Evolutionary conservation across 1,140 invertebrate genomes (phyloP).

Genomic region (Amphibalanus amphitrite): DNA sequence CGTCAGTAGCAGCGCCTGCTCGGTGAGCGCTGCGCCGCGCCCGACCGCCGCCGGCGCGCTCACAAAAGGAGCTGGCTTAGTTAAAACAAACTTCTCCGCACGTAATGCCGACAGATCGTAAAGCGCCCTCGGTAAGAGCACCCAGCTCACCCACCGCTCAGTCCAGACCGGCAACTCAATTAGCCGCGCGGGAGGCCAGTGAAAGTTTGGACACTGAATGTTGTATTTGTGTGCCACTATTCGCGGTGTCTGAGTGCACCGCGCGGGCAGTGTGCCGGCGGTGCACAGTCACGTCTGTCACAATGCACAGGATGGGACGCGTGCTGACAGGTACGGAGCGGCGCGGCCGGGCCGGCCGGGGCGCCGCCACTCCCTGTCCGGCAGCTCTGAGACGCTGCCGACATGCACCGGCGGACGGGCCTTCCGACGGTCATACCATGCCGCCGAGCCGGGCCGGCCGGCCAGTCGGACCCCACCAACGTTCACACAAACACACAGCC

Average conservation of each 20-base stretch:
- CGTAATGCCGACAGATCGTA: neutral
- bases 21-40: no score
- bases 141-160: neutral
- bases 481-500: neutral
- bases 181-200: neutral
- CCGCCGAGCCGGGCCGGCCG: no score
- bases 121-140: neutral
- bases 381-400: neutral
- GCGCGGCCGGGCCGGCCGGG: no score
- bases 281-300: neutral
- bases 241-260: neutral
- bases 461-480: neutral
- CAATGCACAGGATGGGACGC: neutral
- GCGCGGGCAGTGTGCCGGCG: no score
- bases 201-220: neutral
- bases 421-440: no score
- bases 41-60: no score
- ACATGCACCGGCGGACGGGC: neutral
- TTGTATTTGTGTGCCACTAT: neutral
- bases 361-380: no score
- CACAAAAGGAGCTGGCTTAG: neutral
- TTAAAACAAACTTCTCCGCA: neutral
- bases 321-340: neutral
- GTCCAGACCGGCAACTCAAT: neutral
- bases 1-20: neutral